A percentile compares a stretch with the other conserved stretches of the same genome.
phyloP scores from a whole-genome alignment of 2,797 vertebrate genomes.

The Balearica regulorum region DNA sequence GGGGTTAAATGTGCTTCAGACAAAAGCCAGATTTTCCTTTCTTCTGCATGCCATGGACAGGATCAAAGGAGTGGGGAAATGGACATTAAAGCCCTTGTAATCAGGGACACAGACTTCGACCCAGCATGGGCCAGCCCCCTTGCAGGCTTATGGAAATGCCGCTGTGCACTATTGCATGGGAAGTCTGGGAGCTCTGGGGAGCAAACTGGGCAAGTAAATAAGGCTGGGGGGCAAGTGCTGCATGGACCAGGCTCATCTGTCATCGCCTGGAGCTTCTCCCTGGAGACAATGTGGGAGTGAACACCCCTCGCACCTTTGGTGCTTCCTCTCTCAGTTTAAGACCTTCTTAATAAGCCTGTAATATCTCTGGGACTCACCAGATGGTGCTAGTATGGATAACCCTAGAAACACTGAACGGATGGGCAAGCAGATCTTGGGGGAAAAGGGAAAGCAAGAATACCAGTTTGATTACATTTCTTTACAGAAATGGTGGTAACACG shows the following conservation, averaged over 20 bases:
- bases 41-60: constrained; percentile 51
- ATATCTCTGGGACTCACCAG: constrained; percentile 16
- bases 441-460: background rate
- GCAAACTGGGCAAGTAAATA: background rate
- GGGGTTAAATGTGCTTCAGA: constrained; percentile 49
- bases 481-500: background rate
- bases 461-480: background rate
- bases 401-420: background rate
- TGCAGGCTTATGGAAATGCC: constrained; percentile 5
- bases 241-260: background rate
- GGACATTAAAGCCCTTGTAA: constrained; percentile 61
- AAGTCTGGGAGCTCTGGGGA: background rate
- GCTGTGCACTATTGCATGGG: background rate
- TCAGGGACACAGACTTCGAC: constrained; percentile 44
- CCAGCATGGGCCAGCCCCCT: constrained; percentile 57
- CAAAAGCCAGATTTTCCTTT: constrained; percentile 64
- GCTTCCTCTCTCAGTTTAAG: background rate
- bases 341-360: background rate
- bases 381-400: constrained; percentile 22
- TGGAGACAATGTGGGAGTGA: background rate
- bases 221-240: background rate
- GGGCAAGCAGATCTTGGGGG: background rate
- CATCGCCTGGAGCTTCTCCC: background rate
- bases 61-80: constrained; percentile 58
- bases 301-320: background rate